Base-by-base conservation (phyloP, 2,113 vertebrate genomes). In the Pampusana beccarii region DNA sequence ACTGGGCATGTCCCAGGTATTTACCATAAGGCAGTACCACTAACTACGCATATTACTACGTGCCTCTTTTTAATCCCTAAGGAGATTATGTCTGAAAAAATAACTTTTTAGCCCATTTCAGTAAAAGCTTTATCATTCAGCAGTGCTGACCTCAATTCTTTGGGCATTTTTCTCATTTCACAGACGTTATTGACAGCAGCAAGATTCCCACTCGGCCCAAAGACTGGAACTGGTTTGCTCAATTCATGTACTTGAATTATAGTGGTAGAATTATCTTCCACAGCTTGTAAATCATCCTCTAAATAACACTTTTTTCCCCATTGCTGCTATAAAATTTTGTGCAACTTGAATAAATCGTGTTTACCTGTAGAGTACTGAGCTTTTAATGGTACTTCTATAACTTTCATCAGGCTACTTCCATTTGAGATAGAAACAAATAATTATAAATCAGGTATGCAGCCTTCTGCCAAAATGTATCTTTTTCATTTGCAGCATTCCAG, bases 21-120 rank as follows among this genome's bases (percentile, higher is more conserved):
- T 87, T 19, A 67, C 29, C 62, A 54, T 65, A 92, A 91, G 83
- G 75, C 38, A 94, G 50, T 26, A 93, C 56, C 62, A 65, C 71
- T 80, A 92, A 85, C 90, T 91, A 66, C 57, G 58, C 50, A 91
- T 44, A 65, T 60, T 83, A 44, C 60, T 86, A 69, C 8, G 10
- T 12, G 28, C 6, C 60, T 94, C 67, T 86, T 93, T 73, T 58
- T 83, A 83, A 84, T 86, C 84, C 36, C 84, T 46, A 42, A 34
- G 28, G 74, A 94, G 67, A 61, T 90, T 66, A 44, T 3, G 3
- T 74, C 79, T 74, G 16, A 72, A 89, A 91, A 16, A 90, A 40
- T 34, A 85, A 94, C n/a, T 86, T 92, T 84, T 87, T 57, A 95
- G 87, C 51, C 56, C 78, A 25, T 70, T 86, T 86, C 61, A 84